These are phyloP conservation scores for Crossocerus cetratus DNA, from an alignment of 2,888 invertebrate species.

Conservation along the genomic window DNA sequence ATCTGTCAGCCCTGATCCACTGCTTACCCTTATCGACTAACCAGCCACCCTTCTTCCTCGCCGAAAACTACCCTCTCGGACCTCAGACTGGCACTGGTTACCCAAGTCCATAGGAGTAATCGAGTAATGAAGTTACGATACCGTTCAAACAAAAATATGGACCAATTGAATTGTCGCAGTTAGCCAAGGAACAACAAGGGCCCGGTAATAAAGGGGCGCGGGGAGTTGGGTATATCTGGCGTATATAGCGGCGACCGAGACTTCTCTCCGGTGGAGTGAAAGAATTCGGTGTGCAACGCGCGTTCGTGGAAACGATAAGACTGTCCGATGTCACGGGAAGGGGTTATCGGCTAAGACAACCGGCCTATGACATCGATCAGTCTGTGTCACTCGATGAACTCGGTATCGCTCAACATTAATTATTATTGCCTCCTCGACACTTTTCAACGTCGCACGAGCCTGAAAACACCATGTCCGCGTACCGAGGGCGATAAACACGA, in stretches of 20 bases:
- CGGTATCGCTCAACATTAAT: slow-evolving; percentile 74
- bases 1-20: background rate
- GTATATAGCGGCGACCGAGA: too few relatives aligned
- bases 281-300: slow-evolving; percentile 59
- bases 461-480: slow-evolving; percentile 61
- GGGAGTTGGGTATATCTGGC: too few relatives aligned
- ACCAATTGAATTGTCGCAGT: too few relatives aligned
- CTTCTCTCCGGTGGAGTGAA: slow-evolving; percentile 36
- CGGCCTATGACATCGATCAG: slow-evolving; percentile 76
- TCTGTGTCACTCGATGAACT: slow-evolving; percentile 72
- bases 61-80: too few relatives aligned
- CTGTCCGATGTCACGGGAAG: slow-evolving; percentile 68
- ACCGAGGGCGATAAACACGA: slow-evolving; percentile 36
- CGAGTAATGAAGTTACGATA: too few relatives aligned
- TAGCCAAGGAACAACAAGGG: background rate
- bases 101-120: too few relatives aligned
- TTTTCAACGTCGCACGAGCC: slow-evolving; percentile 56
- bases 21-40: too few relatives aligned
- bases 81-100: too few relatives aligned
- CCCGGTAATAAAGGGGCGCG: too few relatives aligned
- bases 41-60: too few relatives aligned
- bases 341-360: slow-evolving; percentile 72
- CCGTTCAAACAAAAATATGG: too few relatives aligned
- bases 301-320: slow-evolving; percentile 68
- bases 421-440: slow-evolving; percentile 76